A percentile compares a stretch with the other conserved stretches of the same genome.
These are phyloP conservation scores for Hydra vulgaris DNA, from an alignment of 30 jellyfish, hydroid and myxozoan species.

Conservation along the genomic window DNA sequence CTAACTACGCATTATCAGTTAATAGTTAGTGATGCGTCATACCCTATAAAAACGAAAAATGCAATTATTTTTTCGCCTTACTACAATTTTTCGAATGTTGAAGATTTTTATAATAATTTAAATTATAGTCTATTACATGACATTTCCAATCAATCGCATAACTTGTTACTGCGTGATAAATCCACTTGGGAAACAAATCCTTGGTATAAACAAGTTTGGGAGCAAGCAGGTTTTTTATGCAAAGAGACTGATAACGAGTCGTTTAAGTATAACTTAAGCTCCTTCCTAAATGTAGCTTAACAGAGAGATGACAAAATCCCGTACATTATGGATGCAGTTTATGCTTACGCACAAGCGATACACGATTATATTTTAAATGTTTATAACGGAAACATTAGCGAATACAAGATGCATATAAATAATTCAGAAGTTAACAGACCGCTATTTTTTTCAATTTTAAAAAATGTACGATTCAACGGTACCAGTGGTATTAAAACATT, in stretches of 20 bases:
- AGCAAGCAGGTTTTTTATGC: conserved; percentile 18
- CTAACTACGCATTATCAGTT: conserved; percentile 16
- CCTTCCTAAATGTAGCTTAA: conserved; percentile 20
- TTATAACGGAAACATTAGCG: conserved; percentile 24
- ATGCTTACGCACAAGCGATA: conserved; percentile 72
- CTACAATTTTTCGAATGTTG: conserved; percentile 17
- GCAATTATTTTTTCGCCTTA: conserved; percentile 48
- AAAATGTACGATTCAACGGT: conserved; percentile 42
- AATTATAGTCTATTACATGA: conserved; percentile 37
- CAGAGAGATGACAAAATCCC: conserved; percentile 68
- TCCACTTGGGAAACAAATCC: conserved; percentile 38
- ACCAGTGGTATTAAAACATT: conserved; percentile 49
- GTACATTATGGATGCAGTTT: conserved; percentile 69
- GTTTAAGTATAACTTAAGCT: background rate
- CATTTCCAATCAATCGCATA: too few relatives aligned
- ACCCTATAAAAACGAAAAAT: conserved; percentile 13
- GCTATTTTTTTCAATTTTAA: conserved; percentile 26
- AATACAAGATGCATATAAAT: background rate
- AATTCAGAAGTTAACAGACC: background rate
- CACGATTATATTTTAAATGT: conserved; percentile 22
- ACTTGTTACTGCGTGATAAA: too few relatives aligned
- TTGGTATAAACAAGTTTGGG: conserved; percentile 64
- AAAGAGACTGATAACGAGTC: background rate
- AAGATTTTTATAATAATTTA: conserved; percentile 35
- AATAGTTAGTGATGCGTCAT: conserved; percentile 53